phyloP scores from a whole-genome alignment of 2,888 invertebrate genomes.

The Ophraella communa region DNA sequence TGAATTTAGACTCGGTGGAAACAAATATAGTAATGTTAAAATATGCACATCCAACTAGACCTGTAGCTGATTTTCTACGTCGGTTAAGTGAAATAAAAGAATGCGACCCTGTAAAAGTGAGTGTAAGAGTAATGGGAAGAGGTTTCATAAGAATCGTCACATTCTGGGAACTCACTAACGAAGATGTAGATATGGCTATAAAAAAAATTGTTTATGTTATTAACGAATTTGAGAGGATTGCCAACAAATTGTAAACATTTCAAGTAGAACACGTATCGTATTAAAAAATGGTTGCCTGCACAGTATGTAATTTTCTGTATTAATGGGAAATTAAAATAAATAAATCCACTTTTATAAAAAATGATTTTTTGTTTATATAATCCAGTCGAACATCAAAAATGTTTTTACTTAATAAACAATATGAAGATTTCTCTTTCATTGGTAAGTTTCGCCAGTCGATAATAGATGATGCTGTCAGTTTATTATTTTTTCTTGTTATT shows the following conservation, averaged over 20 bases:
- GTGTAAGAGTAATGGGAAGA: slow-evolving; percentile 60
- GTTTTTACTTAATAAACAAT: too few relatives aligned
- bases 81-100: slow-evolving; percentile 61
- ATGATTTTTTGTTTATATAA: too few relatives aligned
- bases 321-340: too few relatives aligned
- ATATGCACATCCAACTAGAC: slow-evolving; percentile 19
- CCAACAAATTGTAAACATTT: slow-evolving; percentile 23
- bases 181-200: slow-evolving; percentile 71
- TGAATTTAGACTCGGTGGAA: slow-evolving; percentile 69
- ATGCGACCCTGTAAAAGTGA: slow-evolving; percentile 62
- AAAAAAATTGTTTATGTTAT: slow-evolving; percentile 75
- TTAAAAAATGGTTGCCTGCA: too few relatives aligned
- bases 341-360: too few relatives aligned
- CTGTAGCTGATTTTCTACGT: slow-evolving; percentile 51
- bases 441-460: too few relatives aligned
- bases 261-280: too few relatives aligned
- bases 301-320: too few relatives aligned
- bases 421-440: too few relatives aligned
- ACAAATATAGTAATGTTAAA: slow-evolving; percentile 68
- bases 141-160: slow-evolving; percentile 73
- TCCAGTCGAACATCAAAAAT: too few relatives aligned
- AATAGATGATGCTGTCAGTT: too few relatives aligned
- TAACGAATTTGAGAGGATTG: slow-evolving; percentile 61
- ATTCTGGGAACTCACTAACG: slow-evolving; percentile 74
- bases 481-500: too few relatives aligned